Evolutionary conservation across 1,140 invertebrate genomes (phyloP).

Genomic region (Anastatus disparis): DNA sequence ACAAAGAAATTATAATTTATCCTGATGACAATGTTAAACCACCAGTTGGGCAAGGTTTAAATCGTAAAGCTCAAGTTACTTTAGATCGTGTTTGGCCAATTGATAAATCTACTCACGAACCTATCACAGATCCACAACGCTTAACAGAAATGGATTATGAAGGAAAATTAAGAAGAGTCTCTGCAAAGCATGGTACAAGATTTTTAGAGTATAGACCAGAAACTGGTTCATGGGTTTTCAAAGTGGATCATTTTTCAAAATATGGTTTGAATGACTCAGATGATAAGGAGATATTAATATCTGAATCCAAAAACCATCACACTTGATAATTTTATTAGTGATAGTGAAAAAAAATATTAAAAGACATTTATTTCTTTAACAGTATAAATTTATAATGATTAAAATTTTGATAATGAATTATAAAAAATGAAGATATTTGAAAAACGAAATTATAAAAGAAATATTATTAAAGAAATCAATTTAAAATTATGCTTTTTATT

Average conservation of each 20-base stretch:
- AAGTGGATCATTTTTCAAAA: constrained; percentile 95
- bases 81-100: constrained; percentile 94
- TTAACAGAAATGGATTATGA: constrained; percentile 87
- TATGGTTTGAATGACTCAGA: constrained; percentile 93
- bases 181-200: constrained; percentile 85
- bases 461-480: too few species aligned
- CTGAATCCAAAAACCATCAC: too few species aligned
- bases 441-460: too few species aligned
- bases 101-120: constrained; percentile 83
- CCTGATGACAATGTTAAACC: constrained; percentile 75
- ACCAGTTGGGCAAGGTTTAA: constrained; percentile 86
- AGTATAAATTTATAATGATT: too few species aligned
- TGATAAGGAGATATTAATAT: constrained; percentile 84
- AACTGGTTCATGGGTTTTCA: constrained; percentile 96
- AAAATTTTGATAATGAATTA: too few species aligned
- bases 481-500: too few species aligned
- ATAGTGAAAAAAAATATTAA: too few species aligned
- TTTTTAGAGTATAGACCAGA: constrained; percentile 96
- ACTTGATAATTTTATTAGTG: too few species aligned
- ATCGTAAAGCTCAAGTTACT: constrained; percentile 91
- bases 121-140: constrained; percentile 84
- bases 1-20: constrained; percentile 82
- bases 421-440: too few species aligned
- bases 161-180: constrained; percentile 84
- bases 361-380: too few species aligned